Percentiles rank a stretch among this genome's conserved stretches.
These are phyloP conservation scores for Leptopilina clavipes DNA, from an alignment of 1,140 invertebrate species.

Conservation along the genomic window DNA sequence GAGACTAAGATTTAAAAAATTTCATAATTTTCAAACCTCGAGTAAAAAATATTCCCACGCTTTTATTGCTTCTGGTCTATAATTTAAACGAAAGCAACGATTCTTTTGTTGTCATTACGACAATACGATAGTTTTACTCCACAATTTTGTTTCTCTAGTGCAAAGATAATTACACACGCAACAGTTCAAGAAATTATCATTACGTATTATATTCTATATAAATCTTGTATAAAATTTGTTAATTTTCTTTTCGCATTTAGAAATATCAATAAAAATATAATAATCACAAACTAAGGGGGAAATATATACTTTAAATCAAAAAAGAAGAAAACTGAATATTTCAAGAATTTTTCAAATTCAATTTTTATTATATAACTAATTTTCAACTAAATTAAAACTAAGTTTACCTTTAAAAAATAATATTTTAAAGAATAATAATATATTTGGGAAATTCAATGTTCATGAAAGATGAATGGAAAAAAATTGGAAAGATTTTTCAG, in stretches of 20 bases:
- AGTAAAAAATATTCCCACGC: constrained; percentile 4
- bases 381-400: too few species aligned
- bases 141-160: not conserved
- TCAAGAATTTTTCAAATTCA: too few species aligned
- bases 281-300: too few species aligned
- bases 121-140: not conserved
- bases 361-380: too few species aligned
- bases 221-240: not conserved
- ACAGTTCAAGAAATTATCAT: not conserved
- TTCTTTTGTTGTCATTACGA: constrained; percentile 12
- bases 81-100: constrained; percentile 16
- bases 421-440: too few species aligned
- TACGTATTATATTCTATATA: not conserved
- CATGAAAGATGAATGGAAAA: too few species aligned
- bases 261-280: too few species aligned
- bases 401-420: too few species aligned
- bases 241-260: not conserved
- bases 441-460: too few species aligned
- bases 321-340: too few species aligned
- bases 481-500: too few species aligned
- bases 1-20: not conserved
- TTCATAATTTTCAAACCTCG: not conserved
- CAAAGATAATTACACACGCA: not conserved
- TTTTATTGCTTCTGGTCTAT: constrained; percentile 26
- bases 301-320: too few species aligned